phyloP scores from a whole-genome alignment of 2,797 vertebrate genomes.

The Rhynchonycteris naso region DNA sequence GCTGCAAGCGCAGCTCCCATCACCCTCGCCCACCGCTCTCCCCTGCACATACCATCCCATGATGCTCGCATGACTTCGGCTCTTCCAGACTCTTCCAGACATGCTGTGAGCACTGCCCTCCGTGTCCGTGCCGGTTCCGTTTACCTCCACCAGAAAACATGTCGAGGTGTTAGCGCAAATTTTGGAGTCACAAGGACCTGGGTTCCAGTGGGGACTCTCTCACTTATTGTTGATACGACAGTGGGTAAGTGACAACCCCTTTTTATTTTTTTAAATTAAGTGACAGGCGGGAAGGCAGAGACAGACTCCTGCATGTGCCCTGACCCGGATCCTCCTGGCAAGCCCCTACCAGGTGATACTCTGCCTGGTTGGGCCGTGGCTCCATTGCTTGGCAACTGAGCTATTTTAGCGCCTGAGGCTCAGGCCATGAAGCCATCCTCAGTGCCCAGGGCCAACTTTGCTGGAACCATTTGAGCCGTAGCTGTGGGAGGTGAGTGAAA shows the following conservation, averaged over 20 bases:
- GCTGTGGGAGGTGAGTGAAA: too few species aligned
- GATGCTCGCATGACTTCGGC: neutral
- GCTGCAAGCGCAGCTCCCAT: rapidly evolving
- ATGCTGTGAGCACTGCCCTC: neutral
- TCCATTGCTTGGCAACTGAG: too few species aligned
- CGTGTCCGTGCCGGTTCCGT: rapidly evolving
- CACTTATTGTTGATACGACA: neutral
- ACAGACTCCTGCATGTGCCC: too few species aligned
- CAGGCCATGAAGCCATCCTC: too few species aligned
- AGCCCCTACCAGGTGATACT: too few species aligned
- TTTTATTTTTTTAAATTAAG: too few species aligned
- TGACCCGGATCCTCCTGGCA: too few species aligned
- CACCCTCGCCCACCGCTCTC: rapidly evolving
- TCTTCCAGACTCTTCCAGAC: neutral
- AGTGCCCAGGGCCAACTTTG: too few species aligned
- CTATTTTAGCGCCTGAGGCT: too few species aligned
- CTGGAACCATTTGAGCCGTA: too few species aligned
- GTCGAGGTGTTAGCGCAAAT: neutral
- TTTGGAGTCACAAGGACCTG: neutral
- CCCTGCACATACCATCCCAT: neutral
- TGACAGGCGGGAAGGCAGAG: too few species aligned
- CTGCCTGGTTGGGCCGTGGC: too few species aligned
- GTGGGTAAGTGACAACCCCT: neutral
- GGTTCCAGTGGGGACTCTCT: neutral
- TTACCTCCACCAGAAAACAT: neutral